These are phyloP conservation scores for Smutsia temminckii DNA, from an alignment of 2,797 vertebrate species.

Conservation along the genomic window DNA sequence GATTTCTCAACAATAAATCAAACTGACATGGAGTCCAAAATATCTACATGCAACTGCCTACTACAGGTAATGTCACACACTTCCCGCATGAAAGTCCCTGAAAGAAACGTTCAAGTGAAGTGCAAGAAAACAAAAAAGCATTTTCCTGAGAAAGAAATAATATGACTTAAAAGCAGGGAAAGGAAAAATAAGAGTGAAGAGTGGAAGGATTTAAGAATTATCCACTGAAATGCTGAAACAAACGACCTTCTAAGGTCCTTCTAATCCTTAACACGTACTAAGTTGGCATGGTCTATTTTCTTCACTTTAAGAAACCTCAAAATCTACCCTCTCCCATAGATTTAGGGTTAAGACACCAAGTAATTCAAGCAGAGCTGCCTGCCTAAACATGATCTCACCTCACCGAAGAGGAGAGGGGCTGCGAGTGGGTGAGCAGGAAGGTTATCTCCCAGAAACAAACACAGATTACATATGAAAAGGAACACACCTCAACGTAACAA, in stretches of 20 bases:
- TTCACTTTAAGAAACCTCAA: background rate
- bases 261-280: constrained; percentile 14
- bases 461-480: background rate
- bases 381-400: background rate
- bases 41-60: background rate
- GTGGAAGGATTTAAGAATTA: background rate
- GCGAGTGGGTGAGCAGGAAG: background rate
- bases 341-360: background rate
- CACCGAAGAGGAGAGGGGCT: background rate
- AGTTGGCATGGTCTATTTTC: background rate
- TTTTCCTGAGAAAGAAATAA: background rate
- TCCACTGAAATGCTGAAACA: background rate
- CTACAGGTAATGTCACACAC: background rate
- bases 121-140: background rate
- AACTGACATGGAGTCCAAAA: background rate
- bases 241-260: background rate
- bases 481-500: background rate
- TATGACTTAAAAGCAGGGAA: constrained; percentile 39
- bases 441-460: background rate
- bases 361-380: background rate
- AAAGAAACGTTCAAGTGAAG: background rate
- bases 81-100: background rate
- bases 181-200: background rate
- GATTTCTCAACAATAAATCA: background rate
- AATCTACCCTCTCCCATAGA: background rate